Percentiles rank a stretch among this genome's conserved stretches.
Evolutionary conservation across 2,797 vertebrate species (phyloP).

Genomic region (Halcyon leucocephala): DNA sequence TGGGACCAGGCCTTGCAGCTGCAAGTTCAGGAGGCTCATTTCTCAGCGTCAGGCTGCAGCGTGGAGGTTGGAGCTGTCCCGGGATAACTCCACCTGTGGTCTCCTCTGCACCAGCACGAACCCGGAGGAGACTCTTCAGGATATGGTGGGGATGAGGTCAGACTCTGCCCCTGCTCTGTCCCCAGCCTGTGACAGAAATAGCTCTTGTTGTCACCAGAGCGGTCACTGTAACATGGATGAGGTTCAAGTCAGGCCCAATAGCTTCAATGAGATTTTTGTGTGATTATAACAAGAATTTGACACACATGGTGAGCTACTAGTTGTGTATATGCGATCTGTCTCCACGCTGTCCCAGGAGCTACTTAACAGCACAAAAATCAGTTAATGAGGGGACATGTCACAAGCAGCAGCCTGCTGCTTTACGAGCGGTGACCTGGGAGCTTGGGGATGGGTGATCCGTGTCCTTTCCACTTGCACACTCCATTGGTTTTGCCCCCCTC

Average conservation of each 20-base stretch:
- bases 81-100: background rate
- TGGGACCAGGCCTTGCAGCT: background rate
- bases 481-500: background rate
- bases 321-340: background rate
- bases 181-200: slow-evolving; percentile 20
- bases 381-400: background rate
- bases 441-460: background rate
- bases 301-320: background rate
- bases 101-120: background rate
- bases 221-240: background rate
- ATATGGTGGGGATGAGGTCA: background rate
- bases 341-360: background rate
- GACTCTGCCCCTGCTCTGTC: background rate
- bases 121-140: background rate
- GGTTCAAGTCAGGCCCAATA: slow-evolving; percentile 11
- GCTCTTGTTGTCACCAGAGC: background rate
- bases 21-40: background rate
- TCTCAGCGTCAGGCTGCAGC: background rate
- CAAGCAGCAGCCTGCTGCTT: background rate
- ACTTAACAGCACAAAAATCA: slow-evolving; percentile 28
- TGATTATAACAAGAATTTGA: slow-evolving; percentile 50
- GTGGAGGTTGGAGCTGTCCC: background rate
- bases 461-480: background rate
- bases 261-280: slow-evolving; percentile 59
- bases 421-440: background rate